Evolutionary conservation across 2,113 vertebrate species (phyloP).

Genomic region (Miniopterus natalensis): DNA sequence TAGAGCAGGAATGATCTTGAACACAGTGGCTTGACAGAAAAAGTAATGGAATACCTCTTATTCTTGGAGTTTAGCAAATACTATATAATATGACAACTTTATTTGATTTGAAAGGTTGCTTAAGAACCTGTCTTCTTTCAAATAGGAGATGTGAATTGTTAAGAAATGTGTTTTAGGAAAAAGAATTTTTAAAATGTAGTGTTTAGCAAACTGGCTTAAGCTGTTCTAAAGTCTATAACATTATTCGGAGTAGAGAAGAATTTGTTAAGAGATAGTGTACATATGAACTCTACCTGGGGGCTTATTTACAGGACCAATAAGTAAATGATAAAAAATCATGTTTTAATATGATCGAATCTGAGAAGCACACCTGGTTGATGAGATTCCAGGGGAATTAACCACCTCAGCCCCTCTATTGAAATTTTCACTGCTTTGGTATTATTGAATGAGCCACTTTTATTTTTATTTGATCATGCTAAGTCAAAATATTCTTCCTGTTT

Average conservation of each 20-base stretch:
- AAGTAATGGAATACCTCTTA: conserved; percentile 49
- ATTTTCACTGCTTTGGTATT: conserved; percentile 27
- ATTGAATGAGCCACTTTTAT: not conserved
- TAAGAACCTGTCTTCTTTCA: conserved; percentile 50
- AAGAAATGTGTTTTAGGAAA: conserved; percentile 61
- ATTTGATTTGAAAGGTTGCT: conserved; percentile 62
- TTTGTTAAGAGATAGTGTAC: conserved; percentile 3
- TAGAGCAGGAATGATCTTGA: conserved; percentile 60
- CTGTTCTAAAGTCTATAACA: conserved; percentile 8
- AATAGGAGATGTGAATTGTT: conserved; percentile 50
- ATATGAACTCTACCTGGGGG: conserved; percentile 3
- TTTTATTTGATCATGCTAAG: conserved; percentile 46
- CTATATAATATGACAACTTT: conserved; percentile 46
- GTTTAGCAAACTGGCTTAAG: conserved; percentile 11
- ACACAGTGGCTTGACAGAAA: conserved; percentile 39
- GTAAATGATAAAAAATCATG: not conserved
- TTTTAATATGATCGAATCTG: not conserved
- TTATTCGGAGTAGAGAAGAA: conserved; percentile 9
- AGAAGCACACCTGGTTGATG: not conserved
- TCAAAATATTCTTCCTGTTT: conserved; percentile 55
- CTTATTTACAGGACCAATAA: conserved; percentile 38
- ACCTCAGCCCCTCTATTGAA: not conserved
- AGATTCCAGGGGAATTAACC: not conserved
- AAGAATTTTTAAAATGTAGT: not conserved
- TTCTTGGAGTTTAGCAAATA: conserved; percentile 47